Base-by-base conservation (phyloP, 2,113 vertebrate genomes). In the Saguinus imperator region DNA sequence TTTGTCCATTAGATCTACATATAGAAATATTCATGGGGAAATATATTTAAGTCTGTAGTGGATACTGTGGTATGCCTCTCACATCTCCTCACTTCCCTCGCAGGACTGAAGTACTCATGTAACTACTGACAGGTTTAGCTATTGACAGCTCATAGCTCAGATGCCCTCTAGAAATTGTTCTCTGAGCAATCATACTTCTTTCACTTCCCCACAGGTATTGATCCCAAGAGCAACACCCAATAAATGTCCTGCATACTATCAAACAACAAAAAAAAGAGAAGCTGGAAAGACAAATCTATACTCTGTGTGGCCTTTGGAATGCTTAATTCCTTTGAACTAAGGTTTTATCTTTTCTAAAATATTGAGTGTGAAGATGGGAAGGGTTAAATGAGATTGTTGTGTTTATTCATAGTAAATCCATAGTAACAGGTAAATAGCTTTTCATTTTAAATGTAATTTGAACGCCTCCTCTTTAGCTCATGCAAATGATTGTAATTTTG, bases 221-320 rank as follows among this genome's bases (percentile, higher is more conserved):
- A 82, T 48, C 5, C 55, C 32, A 89, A 75, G 79, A 76, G 16
- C 6, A 86, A 64, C 27, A 64, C 40, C 27, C 11, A 52, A 16
- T 32, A 52, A 50, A 68, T 29, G n/a, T 50, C 57, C 32, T 55
- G 25, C 6, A 12, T 35, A 20, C 43, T 68, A 23, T 52, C 52
- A 29, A 64, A 64, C 29, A 64, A 61, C 27, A 27, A 58, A 25
- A 58, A 1, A 23, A 23, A 57, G 40, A 84, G 72, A 81, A 21
- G 77, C 70, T 45, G 57, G 16, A 57, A 93, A 93, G 48, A 57
- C 72, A 77, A 73, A 88, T 97, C 21, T 73, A 17, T 17, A 13
- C 96, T 96, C 66, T 91, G 72, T 58, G 18, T 66, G 85, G 32
- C 48, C n/a, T 90, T 75, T 58, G 72, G 16, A 93, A 81, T 55